Conservation (phyloP, 2,113 vertebrate species). For the Danionella cerebrum region DNA sequence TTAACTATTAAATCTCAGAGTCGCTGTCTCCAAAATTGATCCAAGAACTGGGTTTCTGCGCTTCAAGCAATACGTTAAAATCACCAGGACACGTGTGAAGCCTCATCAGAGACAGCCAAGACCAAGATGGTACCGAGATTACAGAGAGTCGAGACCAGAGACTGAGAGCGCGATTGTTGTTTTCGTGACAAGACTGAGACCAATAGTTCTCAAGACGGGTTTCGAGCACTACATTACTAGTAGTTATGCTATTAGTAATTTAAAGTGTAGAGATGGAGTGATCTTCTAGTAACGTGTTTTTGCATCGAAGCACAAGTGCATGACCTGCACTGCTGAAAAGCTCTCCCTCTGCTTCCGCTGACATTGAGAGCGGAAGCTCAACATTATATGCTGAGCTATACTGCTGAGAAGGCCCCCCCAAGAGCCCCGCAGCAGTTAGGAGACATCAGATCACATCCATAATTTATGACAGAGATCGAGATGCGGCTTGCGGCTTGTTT, state of each 20-base stretch:
- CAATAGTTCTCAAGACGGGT: too few species aligned
- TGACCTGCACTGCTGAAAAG: neutral
- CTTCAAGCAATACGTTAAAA: too few species aligned
- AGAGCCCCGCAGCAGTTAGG: constrained; percentile 31
- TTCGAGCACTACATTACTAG: too few species aligned
- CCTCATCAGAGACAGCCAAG: too few species aligned
- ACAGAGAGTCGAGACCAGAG: too few species aligned
- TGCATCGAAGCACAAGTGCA: neutral
- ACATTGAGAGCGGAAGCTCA: constrained; percentile 1
- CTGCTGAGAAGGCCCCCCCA: constrained; percentile 13
- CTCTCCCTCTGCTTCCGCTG: neutral
- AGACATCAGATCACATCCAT: constrained; percentile 36
- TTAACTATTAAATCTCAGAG: too few species aligned
- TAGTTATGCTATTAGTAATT: neutral
- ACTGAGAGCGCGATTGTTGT: too few species aligned
- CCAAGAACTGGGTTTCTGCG: too few species aligned
- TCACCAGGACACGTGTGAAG: too few species aligned
- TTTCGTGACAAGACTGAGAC: too few species aligned
- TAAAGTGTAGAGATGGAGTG: neutral
- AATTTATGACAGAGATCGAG: constrained; percentile 33
- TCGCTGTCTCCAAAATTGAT: too few species aligned
- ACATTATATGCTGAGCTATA: neutral
- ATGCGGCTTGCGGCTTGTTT: constrained; percentile 29
- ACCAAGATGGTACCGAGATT: too few species aligned
- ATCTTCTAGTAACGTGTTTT: neutral